These are phyloP conservation scores for Centropristis striata DNA, from an alignment of 2,113 vertebrate species.

Conservation along the genomic window DNA sequence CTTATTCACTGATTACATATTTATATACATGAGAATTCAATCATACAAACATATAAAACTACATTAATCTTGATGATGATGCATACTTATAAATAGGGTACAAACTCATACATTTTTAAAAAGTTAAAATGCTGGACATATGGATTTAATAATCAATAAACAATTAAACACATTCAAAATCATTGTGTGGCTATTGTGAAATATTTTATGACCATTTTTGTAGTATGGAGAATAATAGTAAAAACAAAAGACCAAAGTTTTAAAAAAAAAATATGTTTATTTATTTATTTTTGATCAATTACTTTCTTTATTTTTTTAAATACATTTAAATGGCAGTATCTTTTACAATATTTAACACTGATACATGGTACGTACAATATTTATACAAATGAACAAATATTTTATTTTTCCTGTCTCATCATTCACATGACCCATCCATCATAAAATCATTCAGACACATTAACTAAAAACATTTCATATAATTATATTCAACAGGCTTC, in stretches of 20 bases:
- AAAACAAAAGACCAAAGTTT: not conserved
- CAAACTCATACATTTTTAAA: not conserved
- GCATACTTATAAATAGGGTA: not conserved
- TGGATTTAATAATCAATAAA: too few relatives aligned
- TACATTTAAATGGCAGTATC: slow-evolving; percentile 32
- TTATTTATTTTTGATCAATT: slow-evolving; percentile 3
- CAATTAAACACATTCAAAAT: not conserved
- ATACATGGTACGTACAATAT: not conserved
- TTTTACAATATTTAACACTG: slow-evolving; percentile 31
- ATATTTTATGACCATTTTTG: not conserved
- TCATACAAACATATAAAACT: not conserved
- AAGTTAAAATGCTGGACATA: too few relatives aligned
- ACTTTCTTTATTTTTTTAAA: slow-evolving; percentile 38
- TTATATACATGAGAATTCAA: not conserved
- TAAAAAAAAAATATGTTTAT: too few relatives aligned
- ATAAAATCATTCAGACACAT: too few relatives aligned
- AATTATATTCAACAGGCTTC: slow-evolving; percentile 1
- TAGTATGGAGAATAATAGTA: not conserved
- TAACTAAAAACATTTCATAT: not conserved
- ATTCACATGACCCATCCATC: too few relatives aligned
- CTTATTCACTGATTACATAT: not conserved
- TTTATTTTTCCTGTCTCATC: too few relatives aligned
- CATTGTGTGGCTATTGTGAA: not conserved
- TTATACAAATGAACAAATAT: not conserved
- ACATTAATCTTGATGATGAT: not conserved